phyloP scores from a whole-genome alignment of 2,888 invertebrate species.

The Clepsis dumicolana region DNA sequence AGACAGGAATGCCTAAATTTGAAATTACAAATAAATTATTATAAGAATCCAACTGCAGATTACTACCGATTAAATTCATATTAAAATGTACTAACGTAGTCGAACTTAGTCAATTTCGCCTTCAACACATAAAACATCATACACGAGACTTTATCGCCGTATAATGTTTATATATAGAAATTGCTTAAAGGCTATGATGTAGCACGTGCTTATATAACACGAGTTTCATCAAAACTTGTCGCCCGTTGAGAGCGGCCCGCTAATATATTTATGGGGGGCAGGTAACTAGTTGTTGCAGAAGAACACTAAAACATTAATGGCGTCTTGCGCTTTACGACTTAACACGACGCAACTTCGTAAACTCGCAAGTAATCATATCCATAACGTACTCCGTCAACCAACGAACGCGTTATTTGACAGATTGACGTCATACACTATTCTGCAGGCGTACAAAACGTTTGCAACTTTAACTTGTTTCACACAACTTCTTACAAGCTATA shows the following conservation, averaged over 20 bases:
- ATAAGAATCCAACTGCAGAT: no score
- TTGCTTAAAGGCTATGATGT: constrained; percentile 14
- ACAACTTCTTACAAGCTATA: constrained; percentile 18
- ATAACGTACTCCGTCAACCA: constrained; percentile 47
- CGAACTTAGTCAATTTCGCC: background rate
- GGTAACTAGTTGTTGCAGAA: constrained; percentile 62
- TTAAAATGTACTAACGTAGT: no score
- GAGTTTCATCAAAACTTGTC: constrained; percentile 60
- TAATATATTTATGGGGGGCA: constrained; percentile 68
- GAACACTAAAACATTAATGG: constrained; percentile 69
- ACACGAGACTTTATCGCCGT: constrained; percentile 36
- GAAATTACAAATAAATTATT: no score
- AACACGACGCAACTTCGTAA: constrained; percentile 59
- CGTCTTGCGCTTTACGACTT: constrained; percentile 64
- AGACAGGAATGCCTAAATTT: no score
- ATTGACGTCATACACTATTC: constrained; percentile 23
- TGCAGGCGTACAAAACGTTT: constrained; percentile 3
- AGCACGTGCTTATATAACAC: constrained; percentile 34
- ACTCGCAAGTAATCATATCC: constrained; percentile 68
- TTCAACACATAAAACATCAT: background rate
- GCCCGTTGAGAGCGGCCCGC: constrained; percentile 48
- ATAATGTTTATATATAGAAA: constrained; percentile 30
- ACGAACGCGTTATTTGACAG: constrained; percentile 21
- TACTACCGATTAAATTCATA: no score
- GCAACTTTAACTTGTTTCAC: constrained; percentile 17